Conservation (phyloP, 2,113 vertebrate genomes). For the Tenebrosternarchus preto region DNA sequence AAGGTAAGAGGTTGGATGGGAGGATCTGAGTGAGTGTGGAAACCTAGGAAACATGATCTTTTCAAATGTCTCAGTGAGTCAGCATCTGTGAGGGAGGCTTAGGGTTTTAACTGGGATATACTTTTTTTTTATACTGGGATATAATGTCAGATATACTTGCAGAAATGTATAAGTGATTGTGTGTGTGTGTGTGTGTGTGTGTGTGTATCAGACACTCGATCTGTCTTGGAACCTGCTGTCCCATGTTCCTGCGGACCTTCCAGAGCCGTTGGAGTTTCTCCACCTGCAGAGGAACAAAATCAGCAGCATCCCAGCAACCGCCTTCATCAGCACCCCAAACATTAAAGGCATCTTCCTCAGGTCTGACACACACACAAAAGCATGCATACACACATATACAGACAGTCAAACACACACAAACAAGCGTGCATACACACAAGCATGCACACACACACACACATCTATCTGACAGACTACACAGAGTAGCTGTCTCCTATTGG, state of each 20-base stretch:
- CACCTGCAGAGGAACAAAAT: slow-evolving; percentile 94
- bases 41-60: too few species aligned
- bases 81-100: too few species aligned
- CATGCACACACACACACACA: neutral
- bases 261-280: slow-evolving; percentile 88
- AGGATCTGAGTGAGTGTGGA: too few species aligned
- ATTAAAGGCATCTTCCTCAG: slow-evolving; percentile 95
- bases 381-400: neutral
- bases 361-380: slow-evolving; percentile 66
- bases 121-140: too few species aligned
- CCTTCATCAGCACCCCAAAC: slow-evolving; percentile 92
- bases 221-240: slow-evolving; percentile 89
- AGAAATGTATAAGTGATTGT: neutral
- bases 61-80: too few species aligned
- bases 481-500: too few species aligned
- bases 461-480: too few species aligned
- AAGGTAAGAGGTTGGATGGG: too few species aligned
- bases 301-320: slow-evolving; percentile 76
- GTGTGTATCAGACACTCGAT: slow-evolving; percentile 82
- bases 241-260: slow-evolving; percentile 86
- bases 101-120: too few species aligned
- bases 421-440: neutral
- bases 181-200: slow-evolving; percentile 28
- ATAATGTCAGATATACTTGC: neutral
- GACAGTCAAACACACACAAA: neutral